Base-by-base conservation (phyloP, 2,113 vertebrate genomes). In the Butorides virescens region DNA sequence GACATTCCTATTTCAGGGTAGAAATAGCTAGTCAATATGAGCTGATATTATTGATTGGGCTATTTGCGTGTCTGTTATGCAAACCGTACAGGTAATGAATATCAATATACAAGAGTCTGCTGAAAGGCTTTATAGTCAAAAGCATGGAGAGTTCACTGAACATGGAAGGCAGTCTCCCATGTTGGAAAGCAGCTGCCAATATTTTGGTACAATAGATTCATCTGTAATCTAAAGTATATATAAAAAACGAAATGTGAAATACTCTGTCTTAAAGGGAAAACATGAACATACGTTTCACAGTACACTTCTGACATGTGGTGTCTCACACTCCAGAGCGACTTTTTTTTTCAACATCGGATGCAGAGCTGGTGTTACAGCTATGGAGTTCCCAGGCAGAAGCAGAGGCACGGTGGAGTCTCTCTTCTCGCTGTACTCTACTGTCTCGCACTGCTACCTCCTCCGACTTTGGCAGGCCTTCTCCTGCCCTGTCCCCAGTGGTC, bases 181-280 rank as follows among this genome's bases (percentile, higher is more conserved):
- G 80, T 37, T 95, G 87, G 83, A 90, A 97, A 83, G 86, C 91
- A 97, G 84, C 86, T 95, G 89, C 71, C 94, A 82, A 32, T 97
- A 94, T 97, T 97, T 96, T 97, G 95, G 91, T 97, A 91, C 89
- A 97, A 97, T 96, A 94, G 53, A 94, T 93, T 97, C 77, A 93
- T 97, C 95, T 95, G 89, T 97, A 95, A 97, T 93, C 93, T 88
- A 82, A 94, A 96, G 49, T 88, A 96, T 88, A 81, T 94, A 52
- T 92, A 91, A 56, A 93, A 88, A 74, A n/a, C 5, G 46, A 88
- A 80, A 94, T 90, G 84, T 96, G 94, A 93, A 95, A 92, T 76
- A 94, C 87, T 86, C 84, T 84, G 52, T 87, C 37, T 86, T 63
- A 86, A 74, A 92, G 58, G 82, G 76, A 90, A 94, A 95, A 96